Base-by-base conservation (phyloP, 2,888 invertebrate genomes). In the Andrena camellia region DNA sequence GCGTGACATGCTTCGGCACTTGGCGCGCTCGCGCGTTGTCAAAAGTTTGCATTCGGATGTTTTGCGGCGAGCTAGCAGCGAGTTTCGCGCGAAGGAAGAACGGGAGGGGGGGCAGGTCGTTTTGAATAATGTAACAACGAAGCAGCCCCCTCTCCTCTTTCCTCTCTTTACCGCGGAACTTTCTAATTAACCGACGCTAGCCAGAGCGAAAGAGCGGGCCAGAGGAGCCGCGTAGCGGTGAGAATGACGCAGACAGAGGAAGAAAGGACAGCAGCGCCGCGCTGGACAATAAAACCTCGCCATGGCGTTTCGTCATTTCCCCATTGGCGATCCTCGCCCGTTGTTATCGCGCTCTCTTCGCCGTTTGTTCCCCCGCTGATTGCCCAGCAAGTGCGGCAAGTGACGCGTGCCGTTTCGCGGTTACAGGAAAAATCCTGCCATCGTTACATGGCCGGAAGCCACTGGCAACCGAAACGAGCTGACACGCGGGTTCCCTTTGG, bases 51-150 rank as follows among this genome's bases (percentile, higher is more conserved):
- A 86, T 88, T 88, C 84, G 88, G 82, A 86, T 91, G 91, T 93
- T 93, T 92, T 92, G 92, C 91, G 90, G 87, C 78, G 85, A 84
- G 89, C 88, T 80, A 84, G 88, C 87, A 81, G 85, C 84, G 92
- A 92, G 92, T 92, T 91, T 90, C 90, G 89, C 90, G 90, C 20
- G 52, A 52, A 52, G 20, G 52, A 52, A 20, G 52, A 23, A 57
- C 54, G 7, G n/a, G 13, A 0, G 2, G 17, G 13, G 86, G n/a
- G n/a, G 20, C 89, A 80, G 90, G 87, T 90, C 87, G 91, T 90
- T 93, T 91, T 92, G 93, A 93, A 94, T 94, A 93, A 94, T 94
- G 93, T 93, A 94, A 93, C 93, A 91, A 93, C 88, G 86, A 79
- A 81, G 68, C 78, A 62, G n/a, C 72, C 67, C 62, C 78, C 60